Base-by-base conservation (phyloP, 2,888 invertebrate genomes). In the Cheilosia scutellata region DNA sequence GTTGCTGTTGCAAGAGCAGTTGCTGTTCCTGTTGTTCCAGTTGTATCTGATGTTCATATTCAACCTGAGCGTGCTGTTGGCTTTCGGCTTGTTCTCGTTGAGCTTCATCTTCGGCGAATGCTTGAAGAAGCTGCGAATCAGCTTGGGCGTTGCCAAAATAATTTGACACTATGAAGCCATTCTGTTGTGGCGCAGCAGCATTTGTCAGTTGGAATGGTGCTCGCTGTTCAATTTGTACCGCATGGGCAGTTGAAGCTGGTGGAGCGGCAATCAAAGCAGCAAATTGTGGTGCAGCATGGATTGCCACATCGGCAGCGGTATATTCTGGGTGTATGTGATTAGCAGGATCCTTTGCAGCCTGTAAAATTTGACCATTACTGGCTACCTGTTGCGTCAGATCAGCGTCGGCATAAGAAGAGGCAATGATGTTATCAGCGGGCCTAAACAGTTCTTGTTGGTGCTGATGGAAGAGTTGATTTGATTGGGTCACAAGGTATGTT, bases 391-490 rank as follows among this genome's bases (percentile, higher is more conserved):
- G 91, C 5, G 91, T 92, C 11, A 91, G 87, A 78, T 92, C 92
- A 1, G 90, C 90, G 55, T 90, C 90, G 1, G 90, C 90, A 63
- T 91, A 91, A 40, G 90, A 90, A 2, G 89, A 31, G 65, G 89
- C 88, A 20, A 89, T 70, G 4, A 92, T 93, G 49, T 93, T 93
- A 68, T 94, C 89, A 88, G 94, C 94, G 9, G 94, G 93, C 89
- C 94, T 94, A 87, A 94, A 94, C 6, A 94, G 90, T 11, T 92
- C 91, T 82, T 91, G 91, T 60, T 92, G 92, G 77, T 91, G 92
- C 82, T 91, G 92, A 4, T 89, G 89, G 62, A 92, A 92, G 7
- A 93, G 90, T 82, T 92, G 91, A 75, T 92, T 92, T n/a, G 92
- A 93, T 82, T 92, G 92, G 13, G 91, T 91, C 2, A 92, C 91